Evolutionary conservation across 2,113 vertebrate species (phyloP), one percentile per base, ranked within the genome.

Genomic region (Cygnus atratus): DNA sequence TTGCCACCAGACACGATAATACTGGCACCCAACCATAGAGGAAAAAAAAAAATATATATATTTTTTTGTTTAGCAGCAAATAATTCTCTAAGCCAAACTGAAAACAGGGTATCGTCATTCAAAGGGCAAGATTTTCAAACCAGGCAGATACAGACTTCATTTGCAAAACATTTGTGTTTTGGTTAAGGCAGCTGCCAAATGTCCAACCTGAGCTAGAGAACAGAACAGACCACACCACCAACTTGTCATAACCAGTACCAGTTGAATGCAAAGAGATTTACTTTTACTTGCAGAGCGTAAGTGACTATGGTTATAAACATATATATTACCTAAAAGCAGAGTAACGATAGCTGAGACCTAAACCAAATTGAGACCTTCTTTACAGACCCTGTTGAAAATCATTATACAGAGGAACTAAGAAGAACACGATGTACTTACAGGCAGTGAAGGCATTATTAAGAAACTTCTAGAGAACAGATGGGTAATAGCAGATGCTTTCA

Each of bases 301-400:
- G 50, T 17, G 71, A 41, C 43, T 46, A 63, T 0, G 0, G 14
- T 48, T 76, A 81, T 1, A 1, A 92, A 57, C 24, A 1, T 3
- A 46, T 16, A 29, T 70, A 37, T 57, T 26, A 62, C 29, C 39
- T 54, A 52, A 77, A 88, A 81, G 77, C 52, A 87, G 21, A 91
- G 31, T 24, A 91, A 62, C 2, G 1, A 41, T 12, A 87, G 12
- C 12, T 0, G 5, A 71, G 43, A 80, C 6, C 13, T 84, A 67
- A 81, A 81, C 63, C 17, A 58, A 11, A 21, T 28, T 21, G 57
- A 28, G 4, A 28, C 19, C 6, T 70, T 68, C 59, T 62, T 52
- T 8, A 90, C 6, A 57, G 79, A 90, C 20, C 50, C 22, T 68
- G 71, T 67, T 43, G 48, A 44, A 78, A 91, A 20, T 11, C 4